phyloP scores from a whole-genome alignment of 2,888 invertebrate species.

The Nomada lathburiana region DNA sequence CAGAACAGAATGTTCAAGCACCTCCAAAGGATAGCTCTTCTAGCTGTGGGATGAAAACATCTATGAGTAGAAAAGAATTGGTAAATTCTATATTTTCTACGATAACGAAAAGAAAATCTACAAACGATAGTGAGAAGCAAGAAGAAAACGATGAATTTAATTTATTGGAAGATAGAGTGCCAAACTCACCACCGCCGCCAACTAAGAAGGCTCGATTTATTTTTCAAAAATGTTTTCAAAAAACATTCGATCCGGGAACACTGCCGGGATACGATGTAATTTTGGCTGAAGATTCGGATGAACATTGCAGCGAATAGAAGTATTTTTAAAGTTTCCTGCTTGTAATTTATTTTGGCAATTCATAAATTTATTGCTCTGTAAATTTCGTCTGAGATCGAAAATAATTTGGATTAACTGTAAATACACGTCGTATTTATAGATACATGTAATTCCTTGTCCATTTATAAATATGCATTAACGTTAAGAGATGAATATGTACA shows the following conservation, averaged over 20 bases:
- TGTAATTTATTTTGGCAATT: background rate
- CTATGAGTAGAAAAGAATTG: constrained; percentile 23
- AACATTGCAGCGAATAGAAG: constrained; percentile 70
- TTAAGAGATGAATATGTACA: constrained; percentile 2
- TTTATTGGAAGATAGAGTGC: constrained; percentile 85
- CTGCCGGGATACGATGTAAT: constrained; percentile 86
- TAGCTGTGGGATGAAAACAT: constrained; percentile 8
- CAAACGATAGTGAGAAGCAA: constrained; percentile 59
- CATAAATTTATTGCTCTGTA: background rate
- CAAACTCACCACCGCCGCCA: constrained; percentile 87
- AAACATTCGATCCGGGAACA: constrained; percentile 88
- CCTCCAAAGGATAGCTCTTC: background rate
- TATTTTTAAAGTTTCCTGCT: constrained; percentile 1
- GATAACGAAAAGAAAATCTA: constrained; percentile 55
- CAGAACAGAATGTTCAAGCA: constrained; percentile 5
- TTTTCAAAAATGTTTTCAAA: constrained; percentile 90
- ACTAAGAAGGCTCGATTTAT: constrained; percentile 87
- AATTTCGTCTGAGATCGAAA: background rate
- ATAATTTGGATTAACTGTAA: background rate
- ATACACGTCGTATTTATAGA: background rate
- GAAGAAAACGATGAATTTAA: constrained; percentile 29
- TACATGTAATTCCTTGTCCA: background rate
- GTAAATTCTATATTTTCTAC: constrained; percentile 48
- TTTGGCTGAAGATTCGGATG: constrained; percentile 91
- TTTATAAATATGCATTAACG: background rate